Evolutionary conservation across 2,888 invertebrate genomes (phyloP).

Genomic region (Drosophila limbata): DNA sequence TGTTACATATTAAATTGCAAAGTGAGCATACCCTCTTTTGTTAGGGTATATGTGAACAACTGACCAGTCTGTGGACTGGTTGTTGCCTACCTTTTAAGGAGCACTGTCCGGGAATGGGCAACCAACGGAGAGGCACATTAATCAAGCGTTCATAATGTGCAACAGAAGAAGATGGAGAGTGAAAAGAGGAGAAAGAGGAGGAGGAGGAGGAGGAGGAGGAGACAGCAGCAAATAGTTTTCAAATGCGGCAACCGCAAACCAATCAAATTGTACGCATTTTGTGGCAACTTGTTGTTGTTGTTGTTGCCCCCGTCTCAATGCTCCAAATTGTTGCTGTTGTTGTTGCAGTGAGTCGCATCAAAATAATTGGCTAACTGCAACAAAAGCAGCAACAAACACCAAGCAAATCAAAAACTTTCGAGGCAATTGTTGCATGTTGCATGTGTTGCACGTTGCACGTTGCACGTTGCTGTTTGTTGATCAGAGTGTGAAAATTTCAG

Average conservation of each 20-base stretch:
- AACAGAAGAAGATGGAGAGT: conserved; percentile 19
- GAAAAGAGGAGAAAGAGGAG: not conserved
- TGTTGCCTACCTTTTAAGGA: conserved; percentile 51
- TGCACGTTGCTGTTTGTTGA: no score
- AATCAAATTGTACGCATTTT: conserved; percentile 73
- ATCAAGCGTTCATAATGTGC: conserved; percentile 68
- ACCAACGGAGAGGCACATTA: conserved; percentile 47
- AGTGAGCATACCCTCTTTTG: not conserved
- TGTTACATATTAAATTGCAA: not conserved
- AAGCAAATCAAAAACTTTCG: conserved; percentile 58
- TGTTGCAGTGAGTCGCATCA: conserved; percentile 54
- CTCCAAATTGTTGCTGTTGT: conserved; percentile 67
- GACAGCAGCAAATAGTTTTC: conserved; percentile 72
- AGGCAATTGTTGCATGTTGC: conserved; percentile 53
- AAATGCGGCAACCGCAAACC: conserved; percentile 67
- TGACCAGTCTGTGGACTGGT: conserved; percentile 1
- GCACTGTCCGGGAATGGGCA: conserved; percentile 3
- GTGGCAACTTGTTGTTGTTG: conserved; percentile 29
- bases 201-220: not conserved
- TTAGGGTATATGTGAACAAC: conserved; percentile 6
- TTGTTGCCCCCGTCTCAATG: conserved; percentile 57
- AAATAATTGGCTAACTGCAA: conserved; percentile 74
- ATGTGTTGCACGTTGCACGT: conserved; percentile 29
- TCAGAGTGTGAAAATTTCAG: conserved; percentile 62
- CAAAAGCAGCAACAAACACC: conserved; percentile 40